Conservation (phyloP, 37 sponge, comb jelly and placozoan genomes). For the Crambe crambe region DNA sequence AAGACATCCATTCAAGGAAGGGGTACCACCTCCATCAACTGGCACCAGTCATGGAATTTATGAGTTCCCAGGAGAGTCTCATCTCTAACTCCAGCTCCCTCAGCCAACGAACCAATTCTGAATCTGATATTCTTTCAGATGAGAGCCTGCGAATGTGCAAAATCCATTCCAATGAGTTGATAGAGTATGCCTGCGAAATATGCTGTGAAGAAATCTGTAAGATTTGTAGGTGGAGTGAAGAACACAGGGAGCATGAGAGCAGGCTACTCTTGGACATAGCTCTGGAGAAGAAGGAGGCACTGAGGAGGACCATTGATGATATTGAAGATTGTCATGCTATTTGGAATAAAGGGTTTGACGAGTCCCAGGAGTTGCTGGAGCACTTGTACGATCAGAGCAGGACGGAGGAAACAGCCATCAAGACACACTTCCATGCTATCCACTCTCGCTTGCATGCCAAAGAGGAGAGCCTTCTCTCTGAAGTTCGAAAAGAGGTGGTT, state of each 20-base stretch:
- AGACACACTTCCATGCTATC: conserved; percentile 25
- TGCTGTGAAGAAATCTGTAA: conserved; percentile 22
- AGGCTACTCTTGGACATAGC: conserved; percentile 20
- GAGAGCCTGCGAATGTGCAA: not conserved
- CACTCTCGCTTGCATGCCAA: not conserved
- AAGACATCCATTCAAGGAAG: conserved; percentile 25
- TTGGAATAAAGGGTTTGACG: conserved; percentile 34
- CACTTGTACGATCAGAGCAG: not conserved
- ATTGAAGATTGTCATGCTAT: not conserved
- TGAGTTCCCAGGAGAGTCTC: conserved; percentile 5
- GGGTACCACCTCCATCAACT: conserved; percentile 26
- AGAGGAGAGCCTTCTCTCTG: conserved; percentile 14
- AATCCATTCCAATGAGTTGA: conserved; percentile 1
- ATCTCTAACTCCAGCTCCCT: not conserved
- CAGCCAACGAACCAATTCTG: conserved; percentile 3
- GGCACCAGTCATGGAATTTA: conserved; percentile 1
- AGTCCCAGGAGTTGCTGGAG: conserved; percentile 17
- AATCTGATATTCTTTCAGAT: not conserved
- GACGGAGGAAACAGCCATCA: conserved; percentile 1
- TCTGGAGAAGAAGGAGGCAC: conserved; percentile 7
- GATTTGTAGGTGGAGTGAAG: not conserved
- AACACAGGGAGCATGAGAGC: conserved; percentile 29
- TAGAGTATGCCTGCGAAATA: conserved; percentile 18
- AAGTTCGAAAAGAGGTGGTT: conserved; percentile 13
- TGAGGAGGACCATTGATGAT: not conserved